Percentiles rank a stretch among this genome's conserved stretches.
Evolutionary conservation across 2,888 invertebrate species (phyloP).

Genomic region (Drosophila percnosoma): DNA sequence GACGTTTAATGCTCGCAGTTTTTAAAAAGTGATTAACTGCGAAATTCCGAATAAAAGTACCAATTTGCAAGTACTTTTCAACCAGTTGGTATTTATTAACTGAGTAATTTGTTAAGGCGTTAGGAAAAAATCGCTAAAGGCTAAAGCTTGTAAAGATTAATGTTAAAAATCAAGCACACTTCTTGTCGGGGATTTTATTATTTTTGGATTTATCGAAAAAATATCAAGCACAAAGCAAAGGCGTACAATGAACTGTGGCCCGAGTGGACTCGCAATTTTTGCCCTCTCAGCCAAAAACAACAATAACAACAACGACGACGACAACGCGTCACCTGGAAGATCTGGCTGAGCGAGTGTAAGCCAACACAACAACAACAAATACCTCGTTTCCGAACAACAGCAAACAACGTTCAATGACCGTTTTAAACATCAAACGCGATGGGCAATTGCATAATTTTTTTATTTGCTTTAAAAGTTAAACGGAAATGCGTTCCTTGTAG

Average conservation of each 20-base stretch:
- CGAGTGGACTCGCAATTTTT: conserved; percentile 38
- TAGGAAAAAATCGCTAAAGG: conserved; percentile 23
- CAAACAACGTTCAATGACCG: conserved; percentile 63
- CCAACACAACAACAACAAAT: conserved; percentile 20
- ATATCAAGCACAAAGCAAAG: conserved; percentile 31
- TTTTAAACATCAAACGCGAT: conserved; percentile 49
- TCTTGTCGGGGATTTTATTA: background rate
- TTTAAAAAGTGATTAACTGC: background rate
- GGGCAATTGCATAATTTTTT: conserved; percentile 66
- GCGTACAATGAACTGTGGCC: conserved; percentile 56
- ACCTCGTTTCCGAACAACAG: conserved; percentile 15
- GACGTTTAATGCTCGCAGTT: background rate
- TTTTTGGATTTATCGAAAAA: background rate
- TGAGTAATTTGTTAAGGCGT: background rate
- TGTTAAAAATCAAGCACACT: conserved; percentile 5
- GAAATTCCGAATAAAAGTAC: background rate
- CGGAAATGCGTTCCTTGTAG: conserved; percentile 57
- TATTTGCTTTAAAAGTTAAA: conserved; percentile 14
- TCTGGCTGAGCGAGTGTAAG: conserved; percentile 26
- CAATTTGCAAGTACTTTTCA: background rate
- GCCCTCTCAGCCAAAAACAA: conserved; percentile 28
- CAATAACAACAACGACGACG: conserved; percentile 12
- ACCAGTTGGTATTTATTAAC: background rate
- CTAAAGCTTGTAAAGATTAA: conserved; percentile 6
- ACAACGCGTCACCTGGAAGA: conserved; percentile 51